Evolutionary conservation across 2,888 invertebrate genomes (phyloP).

Genomic region (Pandemis heparana): DNA sequence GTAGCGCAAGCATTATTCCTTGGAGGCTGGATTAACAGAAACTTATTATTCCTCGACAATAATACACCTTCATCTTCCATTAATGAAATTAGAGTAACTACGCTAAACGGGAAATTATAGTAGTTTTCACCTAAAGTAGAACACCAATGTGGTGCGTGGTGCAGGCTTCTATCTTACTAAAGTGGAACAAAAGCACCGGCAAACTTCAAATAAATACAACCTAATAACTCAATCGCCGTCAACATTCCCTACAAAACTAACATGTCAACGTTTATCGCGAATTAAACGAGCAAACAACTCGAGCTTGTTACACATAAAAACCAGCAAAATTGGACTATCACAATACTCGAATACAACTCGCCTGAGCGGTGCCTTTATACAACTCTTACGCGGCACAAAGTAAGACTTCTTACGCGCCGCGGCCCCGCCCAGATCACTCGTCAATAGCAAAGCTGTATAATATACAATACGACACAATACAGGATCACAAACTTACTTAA

Average conservation of each 20-base stretch:
- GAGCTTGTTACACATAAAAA: constrained; percentile 13
- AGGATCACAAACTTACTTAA: constrained; percentile 18
- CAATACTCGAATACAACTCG: constrained; percentile 38
- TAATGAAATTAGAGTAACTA: too few relatives aligned
- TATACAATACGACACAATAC: constrained; percentile 25
- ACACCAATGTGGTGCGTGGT: too few relatives aligned
- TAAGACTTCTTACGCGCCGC: constrained; percentile 23
- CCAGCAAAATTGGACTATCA: constrained; percentile 41
- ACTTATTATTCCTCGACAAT: too few relatives aligned
- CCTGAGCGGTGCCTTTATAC: constrained; percentile 27
- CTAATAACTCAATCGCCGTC: not conserved
- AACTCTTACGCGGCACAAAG: constrained; percentile 6
- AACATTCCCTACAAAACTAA: not conserved
- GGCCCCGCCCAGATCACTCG: constrained; percentile 30
- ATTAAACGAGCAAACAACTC: constrained; percentile 35
- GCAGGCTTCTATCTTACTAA: too few relatives aligned
- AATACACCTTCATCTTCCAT: too few relatives aligned
- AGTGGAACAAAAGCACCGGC: not conserved
- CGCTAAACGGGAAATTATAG: too few relatives aligned
- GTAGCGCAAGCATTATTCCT: too few relatives aligned
- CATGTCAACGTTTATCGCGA: constrained; percentile 15
- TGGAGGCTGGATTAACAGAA: too few relatives aligned
- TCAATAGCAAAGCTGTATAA: constrained; percentile 34
- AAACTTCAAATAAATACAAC: not conserved
- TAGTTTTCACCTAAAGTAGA: too few relatives aligned